phyloP scores from a whole-genome alignment of 2,888 invertebrate genomes.

The Branchinecta sandiegonensis region DNA sequence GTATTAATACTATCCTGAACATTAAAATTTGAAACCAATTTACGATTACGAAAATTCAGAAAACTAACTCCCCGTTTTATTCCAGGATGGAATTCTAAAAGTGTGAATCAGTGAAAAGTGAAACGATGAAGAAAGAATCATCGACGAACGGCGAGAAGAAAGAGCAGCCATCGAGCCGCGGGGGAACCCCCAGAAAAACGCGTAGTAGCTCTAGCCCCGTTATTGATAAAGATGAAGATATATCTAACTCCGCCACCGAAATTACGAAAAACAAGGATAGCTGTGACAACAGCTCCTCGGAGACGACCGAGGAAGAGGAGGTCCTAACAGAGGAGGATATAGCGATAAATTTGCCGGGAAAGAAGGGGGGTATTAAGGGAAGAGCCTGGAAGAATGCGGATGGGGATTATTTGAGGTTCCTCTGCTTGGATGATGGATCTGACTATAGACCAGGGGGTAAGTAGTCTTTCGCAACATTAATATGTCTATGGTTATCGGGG shows the following conservation, averaged over 20 bases:
- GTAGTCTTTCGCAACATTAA: conserved; percentile 18
- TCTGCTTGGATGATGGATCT: conserved; percentile 31
- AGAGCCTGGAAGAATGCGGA: conserved; percentile 30
- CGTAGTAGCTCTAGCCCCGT: conserved; percentile 11
- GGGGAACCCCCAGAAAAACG: conserved; percentile 18
- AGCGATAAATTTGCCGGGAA: conserved; percentile 31
- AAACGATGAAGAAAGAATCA: background rate
- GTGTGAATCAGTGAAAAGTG: too few species aligned
- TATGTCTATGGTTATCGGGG: too few species aligned
- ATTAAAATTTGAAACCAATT: too few species aligned
- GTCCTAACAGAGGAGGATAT: conserved; percentile 28
- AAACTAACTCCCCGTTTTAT: too few species aligned
- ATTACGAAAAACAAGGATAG: background rate
- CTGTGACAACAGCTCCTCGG: conserved; percentile 11
- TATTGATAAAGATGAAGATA: conserved; percentile 9
- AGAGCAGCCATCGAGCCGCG: conserved; percentile 12
- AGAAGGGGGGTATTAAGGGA: conserved; percentile 31
- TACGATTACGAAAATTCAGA: too few species aligned
- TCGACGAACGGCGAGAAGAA: conserved; percentile 1
- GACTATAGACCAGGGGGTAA: conserved; percentile 36
- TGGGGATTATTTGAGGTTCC: conserved; percentile 31
- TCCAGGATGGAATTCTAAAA: too few species aligned
- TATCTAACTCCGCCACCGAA: background rate
- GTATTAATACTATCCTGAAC: too few species aligned
- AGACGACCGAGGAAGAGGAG: conserved; percentile 16